Evolutionary conservation across 1,140 invertebrate genomes (phyloP).

Genomic region (Nymphalis io): DNA sequence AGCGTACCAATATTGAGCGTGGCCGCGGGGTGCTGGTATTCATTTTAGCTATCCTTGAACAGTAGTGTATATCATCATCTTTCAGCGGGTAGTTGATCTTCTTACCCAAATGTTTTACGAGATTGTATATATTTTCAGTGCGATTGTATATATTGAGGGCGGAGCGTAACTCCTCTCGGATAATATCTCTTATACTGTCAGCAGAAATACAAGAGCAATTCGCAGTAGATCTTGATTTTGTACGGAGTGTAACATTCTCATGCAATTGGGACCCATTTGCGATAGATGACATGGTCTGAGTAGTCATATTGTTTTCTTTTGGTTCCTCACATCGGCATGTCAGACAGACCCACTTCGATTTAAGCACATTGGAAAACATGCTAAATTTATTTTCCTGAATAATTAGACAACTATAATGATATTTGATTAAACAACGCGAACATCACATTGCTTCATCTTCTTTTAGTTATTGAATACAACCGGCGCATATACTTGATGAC

Average conservation of each 20-base stretch:
- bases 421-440: neutral
- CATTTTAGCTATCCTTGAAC: neutral
- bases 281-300: too few species aligned
- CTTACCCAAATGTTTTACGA: neutral
- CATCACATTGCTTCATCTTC: neutral
- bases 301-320: too few species aligned
- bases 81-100: neutral
- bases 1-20: neutral
- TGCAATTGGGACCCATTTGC: too few species aligned
- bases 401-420: neutral
- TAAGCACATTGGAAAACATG: neutral
- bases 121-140: neutral
- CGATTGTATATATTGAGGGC: too few species aligned
- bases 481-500: too few species aligned
- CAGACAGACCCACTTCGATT: neutral
- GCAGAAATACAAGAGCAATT: neutral
- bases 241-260: slow-evolving; percentile 5
- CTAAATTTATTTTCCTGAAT: neutral
- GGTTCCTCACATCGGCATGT: too few species aligned
- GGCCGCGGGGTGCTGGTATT: neutral
- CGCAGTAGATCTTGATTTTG: neutral
- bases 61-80: neutral
- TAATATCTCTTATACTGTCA: slow-evolving; percentile 1
- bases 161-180: neutral
- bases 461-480: too few species aligned